Evolutionary conservation across 1,140 invertebrate genomes (phyloP).

Genomic region (Hypsibius dujardini): DNA sequence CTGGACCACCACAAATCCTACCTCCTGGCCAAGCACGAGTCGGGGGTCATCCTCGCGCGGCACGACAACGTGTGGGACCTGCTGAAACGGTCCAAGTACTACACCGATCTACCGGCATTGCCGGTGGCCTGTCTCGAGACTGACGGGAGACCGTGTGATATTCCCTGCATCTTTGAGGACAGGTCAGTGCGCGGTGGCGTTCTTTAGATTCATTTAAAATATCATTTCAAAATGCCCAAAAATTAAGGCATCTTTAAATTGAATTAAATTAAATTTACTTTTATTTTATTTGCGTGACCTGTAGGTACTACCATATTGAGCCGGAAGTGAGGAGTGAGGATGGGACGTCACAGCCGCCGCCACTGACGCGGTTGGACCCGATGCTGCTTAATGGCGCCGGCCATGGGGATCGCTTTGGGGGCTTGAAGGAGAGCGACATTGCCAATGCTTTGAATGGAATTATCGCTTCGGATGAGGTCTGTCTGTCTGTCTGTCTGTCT

Average conservation of each 20-base stretch:
- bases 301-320: not conserved
- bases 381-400: not conserved
- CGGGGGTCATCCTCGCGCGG: too few relatives aligned
- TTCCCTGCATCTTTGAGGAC: not conserved
- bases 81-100: too few relatives aligned
- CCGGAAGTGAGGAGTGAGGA: not conserved
- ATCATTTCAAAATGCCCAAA: too few relatives aligned
- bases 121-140: constrained; percentile 1
- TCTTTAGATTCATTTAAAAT: too few relatives aligned
- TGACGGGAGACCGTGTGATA: not conserved
- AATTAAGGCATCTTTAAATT: too few relatives aligned
- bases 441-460: not conserved
- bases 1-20: too few relatives aligned
- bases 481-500: not conserved
- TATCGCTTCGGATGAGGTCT: not conserved
- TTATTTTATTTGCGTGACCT: too few relatives aligned
- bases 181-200: too few relatives aligned
- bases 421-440: not conserved
- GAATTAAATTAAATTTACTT: too few relatives aligned
- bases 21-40: too few relatives aligned
- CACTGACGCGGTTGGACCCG: not conserved
- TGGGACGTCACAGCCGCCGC: not conserved
- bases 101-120: not conserved
- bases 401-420: not conserved
- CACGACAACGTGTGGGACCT: too few relatives aligned